A percentile compares a stretch with the other conserved stretches of the same genome.
Conservation (phyloP, 2,113 vertebrate species). For the Centropristis striata region DNA sequence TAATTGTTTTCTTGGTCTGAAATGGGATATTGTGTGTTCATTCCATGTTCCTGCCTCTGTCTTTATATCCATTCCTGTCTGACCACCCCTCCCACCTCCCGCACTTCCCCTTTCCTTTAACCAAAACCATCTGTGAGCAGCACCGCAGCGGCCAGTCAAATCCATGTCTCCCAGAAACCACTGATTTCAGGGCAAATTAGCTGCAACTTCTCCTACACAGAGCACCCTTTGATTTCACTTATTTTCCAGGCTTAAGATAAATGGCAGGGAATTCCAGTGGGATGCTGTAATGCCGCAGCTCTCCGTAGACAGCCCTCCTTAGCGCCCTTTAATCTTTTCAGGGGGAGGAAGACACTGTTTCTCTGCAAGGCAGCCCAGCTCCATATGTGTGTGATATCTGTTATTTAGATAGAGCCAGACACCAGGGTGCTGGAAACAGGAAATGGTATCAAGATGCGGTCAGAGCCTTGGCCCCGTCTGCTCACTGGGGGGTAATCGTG, state of each 20-base stretch:
- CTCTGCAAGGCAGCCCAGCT: slow-evolving; percentile 22
- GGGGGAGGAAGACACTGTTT: slow-evolving; percentile 65
- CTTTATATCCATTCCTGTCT: slow-evolving; percentile 52
- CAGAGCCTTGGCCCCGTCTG: slow-evolving; percentile 21
- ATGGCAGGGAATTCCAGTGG: slow-evolving; percentile 79
- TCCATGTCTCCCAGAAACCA: slow-evolving; percentile 80
- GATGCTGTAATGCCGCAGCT: slow-evolving; percentile 71
- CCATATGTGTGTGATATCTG: slow-evolving; percentile 59
- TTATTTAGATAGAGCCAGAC: slow-evolving; percentile 67
- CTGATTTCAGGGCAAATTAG: slow-evolving; percentile 88
- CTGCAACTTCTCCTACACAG: slow-evolving; percentile 79
- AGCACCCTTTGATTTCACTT: slow-evolving; percentile 83
- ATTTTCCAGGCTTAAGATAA: slow-evolving; percentile 77
- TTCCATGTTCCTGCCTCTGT: slow-evolving; percentile 66
- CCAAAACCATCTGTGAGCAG: slow-evolving; percentile 85
- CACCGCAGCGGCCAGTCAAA: slow-evolving; percentile 67
- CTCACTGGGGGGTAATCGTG: slow-evolving; percentile 28
- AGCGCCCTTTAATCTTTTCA: slow-evolving; percentile 73
- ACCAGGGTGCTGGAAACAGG: slow-evolving; percentile 65
- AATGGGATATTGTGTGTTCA: slow-evolving; percentile 74
- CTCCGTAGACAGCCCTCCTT: slow-evolving; percentile 53
- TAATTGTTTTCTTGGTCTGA: slow-evolving; percentile 80
- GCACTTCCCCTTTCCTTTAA: slow-evolving; percentile 80
- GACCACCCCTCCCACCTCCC: slow-evolving; percentile 66
- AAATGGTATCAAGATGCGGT: slow-evolving; percentile 75